Percentiles rank a stretch among this genome's conserved stretches.
These are phyloP conservation scores for Drosophila cracens DNA, from an alignment of 2,888 invertebrate species.

Conservation along the genomic window DNA sequence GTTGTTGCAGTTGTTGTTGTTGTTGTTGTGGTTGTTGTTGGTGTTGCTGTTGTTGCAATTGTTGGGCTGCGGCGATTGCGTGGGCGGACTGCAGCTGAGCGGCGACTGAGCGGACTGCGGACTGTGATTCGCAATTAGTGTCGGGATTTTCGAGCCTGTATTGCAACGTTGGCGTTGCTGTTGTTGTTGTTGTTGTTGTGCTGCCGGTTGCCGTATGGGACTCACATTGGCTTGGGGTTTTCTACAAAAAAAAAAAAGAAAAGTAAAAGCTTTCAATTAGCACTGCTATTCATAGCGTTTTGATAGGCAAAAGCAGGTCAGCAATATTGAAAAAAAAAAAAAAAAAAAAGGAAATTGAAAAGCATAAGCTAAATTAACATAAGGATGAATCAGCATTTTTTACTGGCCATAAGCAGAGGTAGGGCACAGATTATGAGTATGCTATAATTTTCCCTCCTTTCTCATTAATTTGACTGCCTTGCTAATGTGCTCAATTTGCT, in stretches of 20 bases:
- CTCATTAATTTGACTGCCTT: neutral
- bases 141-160: conserved; percentile 85
- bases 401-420: neutral
- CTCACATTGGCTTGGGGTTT: conserved; percentile 86
- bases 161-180: conserved; percentile 84
- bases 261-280: conserved; percentile 38
- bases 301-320: neutral
- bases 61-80: conserved; percentile 63
- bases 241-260: conserved; percentile 84
- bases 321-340: conserved; percentile 38
- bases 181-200: conserved; percentile 69
- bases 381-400: neutral
- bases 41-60: conserved; percentile 19
- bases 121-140: conserved; percentile 83
- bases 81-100: conserved; percentile 82
- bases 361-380: conserved; percentile 1
- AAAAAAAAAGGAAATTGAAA: neutral
- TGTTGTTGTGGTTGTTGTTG: neutral
- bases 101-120: conserved; percentile 73
- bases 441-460: neutral
- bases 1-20: conserved; percentile 24
- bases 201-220: conserved; percentile 83
- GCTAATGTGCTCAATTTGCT: neutral
- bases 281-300: neutral
- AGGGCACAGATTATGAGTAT: neutral